Base-by-base conservation (phyloP, 1,140 invertebrate species). In the Dryas iulia region DNA sequence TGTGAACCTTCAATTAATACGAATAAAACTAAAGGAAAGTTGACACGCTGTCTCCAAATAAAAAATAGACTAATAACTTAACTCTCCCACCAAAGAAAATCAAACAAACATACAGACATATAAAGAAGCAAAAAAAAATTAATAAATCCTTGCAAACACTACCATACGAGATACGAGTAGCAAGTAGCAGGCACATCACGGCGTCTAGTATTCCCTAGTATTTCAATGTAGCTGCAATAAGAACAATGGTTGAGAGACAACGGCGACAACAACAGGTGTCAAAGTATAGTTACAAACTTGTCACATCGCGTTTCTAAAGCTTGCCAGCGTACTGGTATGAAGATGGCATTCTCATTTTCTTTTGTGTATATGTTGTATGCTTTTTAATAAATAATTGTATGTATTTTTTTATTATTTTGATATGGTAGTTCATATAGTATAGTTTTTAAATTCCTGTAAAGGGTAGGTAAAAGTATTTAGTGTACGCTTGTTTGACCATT, bases 271-370 rank as follows among this genome's bases (percentile, higher is more conserved):
- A 47, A 47, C 39, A 47, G 39, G 39, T 47, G 39, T 47, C 39
- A 47, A 47, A 47, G 39, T 47, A 47, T 47, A 47, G 39, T 47
- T 47, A 47, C 6, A 47, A 47, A 47, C 39, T 47, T 47, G 39
- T 47, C 39, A 47, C 18, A 21, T 47, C 39, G 21, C 18, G 10
- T 47, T 47, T 47, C 39, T 47, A 47, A 47, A 47, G 39, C 39
- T 47, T 21, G 2, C 26, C 39, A 47, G 14, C 8, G 14, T 47
- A 18, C 39, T 21, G 39, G 39, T 47, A 47, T 11, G 10, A 47
- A 47, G 39, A 47, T 21, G 39, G 18, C 14, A 8, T 47, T 47
- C 18, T 47, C 39, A 47, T 47, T 47, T 47, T 47, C 14, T 47
- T 2, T 47, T 47, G 39, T 47, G 2, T 18, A 6, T 18, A 7